Evolutionary conservation across 2,888 invertebrate species (phyloP).

Genomic region (Cephus sareptanus): DNA sequence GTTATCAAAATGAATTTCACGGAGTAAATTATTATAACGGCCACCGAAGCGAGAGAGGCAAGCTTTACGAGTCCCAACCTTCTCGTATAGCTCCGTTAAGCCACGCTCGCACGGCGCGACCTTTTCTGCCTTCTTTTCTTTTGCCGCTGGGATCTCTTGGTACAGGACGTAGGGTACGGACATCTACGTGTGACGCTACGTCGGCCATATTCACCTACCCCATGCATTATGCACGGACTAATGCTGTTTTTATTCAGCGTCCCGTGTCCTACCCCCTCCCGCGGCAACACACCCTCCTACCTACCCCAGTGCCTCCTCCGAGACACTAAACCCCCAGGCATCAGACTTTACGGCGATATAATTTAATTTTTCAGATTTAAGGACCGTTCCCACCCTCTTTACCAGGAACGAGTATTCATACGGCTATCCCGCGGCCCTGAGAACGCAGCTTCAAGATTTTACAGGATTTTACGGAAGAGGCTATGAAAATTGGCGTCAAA

Average conservation of each 20-base stretch:
- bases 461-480: not conserved
- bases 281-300: constrained; percentile 15
- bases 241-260: constrained; percentile 64
- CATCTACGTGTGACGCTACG: constrained; percentile 4
- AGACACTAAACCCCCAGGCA: constrained; percentile 55
- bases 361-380: constrained; percentile 66
- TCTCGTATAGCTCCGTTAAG: constrained; percentile 54
- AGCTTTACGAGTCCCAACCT: constrained; percentile 58
- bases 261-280: constrained; percentile 18
- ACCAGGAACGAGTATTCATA: not conserved
- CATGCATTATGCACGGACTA: constrained; percentile 64
- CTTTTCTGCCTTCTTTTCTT: not conserved
- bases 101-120: not conserved
- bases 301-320: constrained; percentile 40
- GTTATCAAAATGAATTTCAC: constrained; percentile 46
- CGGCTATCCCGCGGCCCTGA: not conserved
- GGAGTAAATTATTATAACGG: constrained; percentile 61
- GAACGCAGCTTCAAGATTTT: not conserved
- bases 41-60: constrained; percentile 26
- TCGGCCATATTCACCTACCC: constrained; percentile 12
- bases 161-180: not conserved
- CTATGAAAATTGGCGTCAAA: not conserved
- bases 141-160: not conserved
- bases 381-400: constrained; percentile 35
- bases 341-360: constrained; percentile 62